Base-by-base conservation (phyloP, 23 tunicate species). In the Styela plicata region DNA sequence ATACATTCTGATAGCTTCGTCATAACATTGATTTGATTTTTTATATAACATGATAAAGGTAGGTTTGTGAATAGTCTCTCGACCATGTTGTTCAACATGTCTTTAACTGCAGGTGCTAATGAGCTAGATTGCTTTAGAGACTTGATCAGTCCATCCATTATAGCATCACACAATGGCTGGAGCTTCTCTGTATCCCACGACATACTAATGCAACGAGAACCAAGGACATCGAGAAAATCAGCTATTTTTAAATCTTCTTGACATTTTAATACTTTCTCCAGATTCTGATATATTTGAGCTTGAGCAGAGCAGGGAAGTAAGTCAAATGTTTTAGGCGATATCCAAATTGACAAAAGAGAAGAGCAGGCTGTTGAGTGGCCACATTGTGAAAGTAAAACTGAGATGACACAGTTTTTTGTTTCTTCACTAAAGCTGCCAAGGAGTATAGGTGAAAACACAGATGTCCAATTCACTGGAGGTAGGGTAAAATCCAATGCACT, bases 401-500 rank as follows among this genome's bases (percentile, higher is more conserved):
- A 24, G 2, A 88, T 3, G 31, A 83, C 78, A 70, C 74, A 33
- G 21, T 31, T 76, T 78, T 52, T 64, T 16, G 74, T 67, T 21
- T 37, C 44, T 61, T 71, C 87, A 62, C 63, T 26, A 21, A 37
- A 63, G 2, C 74, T 79, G 18, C 69, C 25, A 0, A 61, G 34
- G 28, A 71, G 27, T 20, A 80, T 5, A 25, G 63, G 33, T 13
- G 78, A 27, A 26, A 86, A 33, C 13, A 57, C 66, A 1, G 24
- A 25, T 16, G 53, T n/a, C 93, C 87, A 88, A 63, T 88, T 79
- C 21, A 88, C 87, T 2, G 93, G 93, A 29, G 93, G 93, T n/a
- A 83, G 61, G 1, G 74, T 35, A 22, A 61, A 52, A 19, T 36
- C 52, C 31, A 32, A 37, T 16, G 81, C 21, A 62, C 21, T 52